Evolutionary conservation across 2,113 vertebrate genomes (phyloP).

Genomic region (Puntigrus tetrazona): DNA sequence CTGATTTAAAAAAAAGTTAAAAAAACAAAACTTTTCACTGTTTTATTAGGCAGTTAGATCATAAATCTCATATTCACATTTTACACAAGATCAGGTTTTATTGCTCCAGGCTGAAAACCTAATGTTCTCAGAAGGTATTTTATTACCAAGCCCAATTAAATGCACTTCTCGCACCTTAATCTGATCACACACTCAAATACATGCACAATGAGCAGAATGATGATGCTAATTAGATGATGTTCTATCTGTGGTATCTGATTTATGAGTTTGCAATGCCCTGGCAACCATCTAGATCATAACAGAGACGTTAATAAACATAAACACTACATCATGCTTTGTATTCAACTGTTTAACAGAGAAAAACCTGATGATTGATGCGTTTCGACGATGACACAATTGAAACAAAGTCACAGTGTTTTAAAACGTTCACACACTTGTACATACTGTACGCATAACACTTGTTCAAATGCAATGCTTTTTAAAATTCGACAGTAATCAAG

Average conservation of each 20-base stretch:
- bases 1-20: not conserved
- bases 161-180: not conserved
- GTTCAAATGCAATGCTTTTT: conserved; percentile 4
- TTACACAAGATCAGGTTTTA: not conserved
- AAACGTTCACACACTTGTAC: not conserved
- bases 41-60: not conserved
- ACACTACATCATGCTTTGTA: not conserved
- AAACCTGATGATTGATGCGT: not conserved
- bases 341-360: not conserved
- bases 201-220: not conserved
- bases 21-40: not conserved
- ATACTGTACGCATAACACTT: not conserved
- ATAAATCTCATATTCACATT: not conserved
- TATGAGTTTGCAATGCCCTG: conserved; percentile 1
- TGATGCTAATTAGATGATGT: not conserved
- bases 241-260: conserved; percentile 3
- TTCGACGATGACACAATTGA: not conserved
- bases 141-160: not conserved
- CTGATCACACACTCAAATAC: not conserved
- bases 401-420: not conserved
- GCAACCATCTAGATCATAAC: conserved; percentile 21
- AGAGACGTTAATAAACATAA: not conserved
- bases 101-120: not conserved
- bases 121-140: not conserved
- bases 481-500: not conserved